Evolutionary conservation across 2,113 vertebrate genomes (phyloP), one percentile per base, ranked within the genome.

Genomic region (Rhinopomastus cyanomelas): DNA sequence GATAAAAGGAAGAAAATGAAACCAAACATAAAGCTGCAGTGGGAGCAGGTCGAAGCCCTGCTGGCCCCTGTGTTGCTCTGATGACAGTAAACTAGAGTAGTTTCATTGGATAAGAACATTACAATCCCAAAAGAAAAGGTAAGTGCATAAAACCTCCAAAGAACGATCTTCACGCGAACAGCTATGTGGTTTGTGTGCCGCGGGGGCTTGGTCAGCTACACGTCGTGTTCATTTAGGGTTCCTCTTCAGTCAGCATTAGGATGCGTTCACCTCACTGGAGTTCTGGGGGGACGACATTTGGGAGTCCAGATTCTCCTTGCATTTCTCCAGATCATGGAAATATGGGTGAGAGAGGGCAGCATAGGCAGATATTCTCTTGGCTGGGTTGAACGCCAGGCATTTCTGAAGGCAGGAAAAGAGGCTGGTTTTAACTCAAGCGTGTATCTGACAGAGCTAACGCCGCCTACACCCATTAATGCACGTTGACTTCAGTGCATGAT

Each of bases 351-450:
- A 98, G 87, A 99, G 97, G n/a, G 99, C 99, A 78, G 97, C 96
- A 55, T 98, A 99, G 25, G 99, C 99, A 10, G 99, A 99, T 98
- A 99, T 98, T 95, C 99, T 98, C 97, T 99, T 98, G 95, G 98
- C 97, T 76, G 99, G 98, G 89, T 98, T 99, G 96, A 99, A 99
- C 3, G 98, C 98, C 90, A 99, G 97, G 93, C 99, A 99, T 97
- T 99, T 99, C 99, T 99, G 98, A 71, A 96, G 84, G 77, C 49
- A 93, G 74, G 80, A 93, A 94, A 95, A 93, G 62, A 85, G 92
- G 71, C 27, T 69, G 48, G 18, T 78, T 93, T 86, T 88, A 95
- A 86, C 59, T 55, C 23, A 71, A 85, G 59, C 3, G 19, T 73
- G 72, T 34, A 88, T 52, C 39, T 57, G 86, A 51, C 29, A 59